Evolutionary conservation across 2,113 vertebrate species (phyloP).

Genomic region (Cardinalis cardinalis): DNA sequence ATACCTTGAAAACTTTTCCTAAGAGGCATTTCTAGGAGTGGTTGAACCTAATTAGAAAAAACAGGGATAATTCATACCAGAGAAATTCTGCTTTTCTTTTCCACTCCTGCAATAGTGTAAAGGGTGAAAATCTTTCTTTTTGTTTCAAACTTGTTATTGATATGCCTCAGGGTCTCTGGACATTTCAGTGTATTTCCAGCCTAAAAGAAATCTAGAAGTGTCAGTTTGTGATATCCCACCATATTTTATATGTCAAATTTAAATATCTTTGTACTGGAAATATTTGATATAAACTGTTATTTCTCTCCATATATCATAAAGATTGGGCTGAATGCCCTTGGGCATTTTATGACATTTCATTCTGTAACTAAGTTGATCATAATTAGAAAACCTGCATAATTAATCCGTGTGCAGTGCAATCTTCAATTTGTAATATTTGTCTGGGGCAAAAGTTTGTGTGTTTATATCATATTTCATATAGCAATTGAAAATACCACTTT

Average conservation of each 20-base stretch:
- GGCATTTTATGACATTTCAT: not conserved
- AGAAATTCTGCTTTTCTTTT: not conserved
- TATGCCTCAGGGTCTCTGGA: not conserved
- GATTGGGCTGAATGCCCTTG: not conserved
- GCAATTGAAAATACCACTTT: not conserved
- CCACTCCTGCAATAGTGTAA: not conserved
- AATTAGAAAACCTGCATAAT: not conserved
- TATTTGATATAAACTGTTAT: not conserved
- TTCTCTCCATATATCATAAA: not conserved
- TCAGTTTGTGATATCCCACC: not conserved
- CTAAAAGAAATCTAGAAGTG: not conserved
- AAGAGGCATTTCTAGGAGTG: not conserved
- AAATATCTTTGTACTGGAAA: not conserved
- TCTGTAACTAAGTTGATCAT: not conserved
- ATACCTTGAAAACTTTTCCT: not conserved
- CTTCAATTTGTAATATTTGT: not conserved
- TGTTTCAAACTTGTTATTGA: not conserved
- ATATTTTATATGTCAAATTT: not conserved
- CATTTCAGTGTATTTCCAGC: not conserved
- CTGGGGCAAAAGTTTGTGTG: not conserved
- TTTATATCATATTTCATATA: not conserved
- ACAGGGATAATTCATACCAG: not conserved
- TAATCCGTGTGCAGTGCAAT: not conserved
- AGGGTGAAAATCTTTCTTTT: not conserved
- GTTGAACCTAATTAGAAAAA: not conserved